Evolutionary conservation across 2,797 vertebrate species (phyloP).

Genomic region (Miichthys miiuy): DNA sequence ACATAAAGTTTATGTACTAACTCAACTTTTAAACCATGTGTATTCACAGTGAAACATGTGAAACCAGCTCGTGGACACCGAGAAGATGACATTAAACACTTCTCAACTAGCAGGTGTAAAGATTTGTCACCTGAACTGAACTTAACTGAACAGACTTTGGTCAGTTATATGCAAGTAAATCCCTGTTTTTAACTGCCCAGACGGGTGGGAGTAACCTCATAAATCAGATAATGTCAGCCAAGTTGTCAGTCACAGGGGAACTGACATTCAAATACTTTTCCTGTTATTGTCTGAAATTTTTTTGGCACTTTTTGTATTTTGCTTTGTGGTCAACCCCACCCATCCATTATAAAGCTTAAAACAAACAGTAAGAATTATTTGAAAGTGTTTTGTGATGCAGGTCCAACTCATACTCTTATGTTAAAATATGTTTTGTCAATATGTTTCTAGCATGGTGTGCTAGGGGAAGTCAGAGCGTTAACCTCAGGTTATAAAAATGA

Average conservation of each 20-base stretch:
- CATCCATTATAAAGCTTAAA: constrained; percentile 42
- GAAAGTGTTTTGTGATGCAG: neutral
- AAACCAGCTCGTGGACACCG: neutral
- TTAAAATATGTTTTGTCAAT: neutral
- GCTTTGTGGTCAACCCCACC: constrained; percentile 33
- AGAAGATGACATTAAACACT: neutral
- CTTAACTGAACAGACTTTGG: constrained; percentile 1
- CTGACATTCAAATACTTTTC: constrained; percentile 40
- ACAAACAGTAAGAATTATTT: constrained; percentile 13
- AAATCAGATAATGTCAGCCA: constrained; percentile 11
- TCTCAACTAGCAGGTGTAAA: neutral
- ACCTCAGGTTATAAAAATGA: neutral
- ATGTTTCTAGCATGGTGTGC: neutral
- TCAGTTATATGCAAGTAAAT: constrained; percentile 6
- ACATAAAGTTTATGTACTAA: neutral
- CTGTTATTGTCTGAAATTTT: constrained; percentile 42
- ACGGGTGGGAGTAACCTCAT: neutral
- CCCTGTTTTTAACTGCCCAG: neutral
- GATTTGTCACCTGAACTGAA: constrained; percentile 6
- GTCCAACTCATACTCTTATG: constrained; percentile 5
- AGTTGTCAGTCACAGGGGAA: constrained; percentile 26
- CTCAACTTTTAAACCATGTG: neutral
- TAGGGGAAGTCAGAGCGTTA: neutral
- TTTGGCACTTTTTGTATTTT: constrained; percentile 17
- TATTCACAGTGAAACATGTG: neutral